Base-by-base conservation (phyloP, 2,888 invertebrate species). In the Cacoxenus indagator region DNA sequence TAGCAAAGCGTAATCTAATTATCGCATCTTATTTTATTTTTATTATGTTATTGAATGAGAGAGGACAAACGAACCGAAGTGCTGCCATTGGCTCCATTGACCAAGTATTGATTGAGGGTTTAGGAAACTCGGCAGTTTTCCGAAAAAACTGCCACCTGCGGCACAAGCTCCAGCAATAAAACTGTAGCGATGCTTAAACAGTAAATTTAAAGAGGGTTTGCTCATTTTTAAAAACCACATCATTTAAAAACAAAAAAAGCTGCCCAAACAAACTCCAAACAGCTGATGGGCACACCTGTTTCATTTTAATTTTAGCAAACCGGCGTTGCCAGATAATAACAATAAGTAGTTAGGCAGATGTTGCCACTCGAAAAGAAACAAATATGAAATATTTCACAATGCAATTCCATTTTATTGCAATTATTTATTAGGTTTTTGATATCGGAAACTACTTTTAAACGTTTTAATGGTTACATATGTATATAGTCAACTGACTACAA, bases 61-160 rank as follows among this genome's bases (percentile, higher is more conserved):
- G n/a, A n/a, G n/a, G n/a, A n/a, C n/a, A n/a, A n/a, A n/a, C 5
- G 22, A 59, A 59, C 17, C 55, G 14, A n/a, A 11, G 17, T 45
- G 11, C 43, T 61, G 8, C 11, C 6, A 22, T 37, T 4, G 8
- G 27, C n/a, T 5, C 26, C 6, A 2, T 17, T 67, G 66, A 2
- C 14, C 26, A 14, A 80, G 1, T 8, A 76, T 24, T 37, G 74
- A 70, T 19, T 69, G 54, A 0, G 80, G 80, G 31, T 45, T 62
- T 0, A 84, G 70, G 48, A 73, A 76, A 48, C 86, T 85, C 2
- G 90, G 89, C 61, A 92, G 75, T 86, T 92, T 92, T 1, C 91
- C 92, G 75, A 91, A 90, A 65, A 91, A 86, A 81, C 92, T 91
- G 3, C 90, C 92, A 45, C 87, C 84, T 4, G 91, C 90, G 5